These are phyloP conservation scores for Papilio polytes DNA, from an alignment of 1,140 invertebrate genomes.

Conservation along the genomic window DNA sequence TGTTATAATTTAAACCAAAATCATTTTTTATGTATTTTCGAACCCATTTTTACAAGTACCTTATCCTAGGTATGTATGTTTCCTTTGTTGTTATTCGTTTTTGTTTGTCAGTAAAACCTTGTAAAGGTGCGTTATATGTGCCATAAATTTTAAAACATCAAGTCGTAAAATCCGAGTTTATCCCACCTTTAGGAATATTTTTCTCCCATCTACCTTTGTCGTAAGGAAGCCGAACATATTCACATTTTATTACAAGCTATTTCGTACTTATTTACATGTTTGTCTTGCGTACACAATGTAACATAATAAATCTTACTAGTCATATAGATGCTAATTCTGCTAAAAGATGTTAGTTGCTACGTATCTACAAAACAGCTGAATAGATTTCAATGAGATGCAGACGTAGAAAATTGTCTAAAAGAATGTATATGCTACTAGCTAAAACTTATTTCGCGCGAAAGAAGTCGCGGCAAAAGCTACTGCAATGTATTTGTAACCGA, in stretches of 20 bases:
- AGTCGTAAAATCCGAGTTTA: constrained; percentile 21
- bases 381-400: no score
- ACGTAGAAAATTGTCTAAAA: no score
- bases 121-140: constrained; percentile 1
- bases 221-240: constrained; percentile 6
- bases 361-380: no score
- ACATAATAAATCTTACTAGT: not conserved
- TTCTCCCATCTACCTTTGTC: not conserved
- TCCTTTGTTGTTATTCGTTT: not conserved
- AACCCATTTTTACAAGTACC: no score
- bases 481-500: no score
- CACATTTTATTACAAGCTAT: constrained; percentile 17
- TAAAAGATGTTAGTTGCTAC: no score
- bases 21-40: no score
- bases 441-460: no score
- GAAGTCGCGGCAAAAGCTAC: no score
- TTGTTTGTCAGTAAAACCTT: constrained; percentile 10
- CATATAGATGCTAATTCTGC: no score
- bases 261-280: constrained; percentile 4
- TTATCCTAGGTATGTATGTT: not conserved
- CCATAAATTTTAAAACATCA: constrained; percentile 30
- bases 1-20: no score
- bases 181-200: constrained; percentile 22
- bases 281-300: not conserved
- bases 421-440: no score